Evolutionary conservation across 2,797 vertebrate species (phyloP), one percentile per base, ranked within the genome.

Genomic region (Eurystomus glaucurus): DNA sequence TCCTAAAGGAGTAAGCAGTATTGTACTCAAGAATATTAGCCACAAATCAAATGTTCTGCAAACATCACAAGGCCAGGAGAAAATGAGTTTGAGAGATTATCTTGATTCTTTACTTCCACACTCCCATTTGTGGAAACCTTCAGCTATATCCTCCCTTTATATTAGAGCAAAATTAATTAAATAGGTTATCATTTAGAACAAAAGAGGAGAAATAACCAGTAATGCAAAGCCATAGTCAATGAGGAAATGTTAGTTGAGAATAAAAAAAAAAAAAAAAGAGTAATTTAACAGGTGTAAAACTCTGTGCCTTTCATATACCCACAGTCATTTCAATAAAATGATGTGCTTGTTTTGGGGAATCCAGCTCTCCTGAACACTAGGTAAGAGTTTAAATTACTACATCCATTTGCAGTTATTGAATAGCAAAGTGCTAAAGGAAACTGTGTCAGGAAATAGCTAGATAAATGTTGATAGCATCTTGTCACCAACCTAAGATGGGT

Each of bases 111-210:
- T 37, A 50, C n/a, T 66, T 64, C 69, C 29, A 91, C 41, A 0
- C 60, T 81, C 61, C 39, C 78, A 85, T 68, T 71, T 85, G 43
- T 69, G 41, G 71, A 77, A 94, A 93, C 81, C 75, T 26, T 93
- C 84, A 77, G 41, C 37, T 88, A 57, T 85, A 91, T 84, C 91
- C 89, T 95, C 95, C 94, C 85, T 71, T 81, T 91, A 57, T 88
- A 94, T 94, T 83, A 95, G 17, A 88, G 50, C n/a, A 80, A 93
- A 97, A 95, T 89, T 94, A 97, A 95, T 97, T 96, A 85, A 95
- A 94, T 68, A 69, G 60, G 74, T 58, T 82, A 89, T 65, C 54
- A 68, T 89, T 94, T 74, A 91, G 80, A 96, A 94, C 33, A 91
- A 65, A 92, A 91, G 83, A 91, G 45, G 26, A 82, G 74, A 92